These are phyloP conservation scores for Redunca redunca DNA, from an alignment of 2,113 vertebrate species.

Conservation along the genomic window DNA sequence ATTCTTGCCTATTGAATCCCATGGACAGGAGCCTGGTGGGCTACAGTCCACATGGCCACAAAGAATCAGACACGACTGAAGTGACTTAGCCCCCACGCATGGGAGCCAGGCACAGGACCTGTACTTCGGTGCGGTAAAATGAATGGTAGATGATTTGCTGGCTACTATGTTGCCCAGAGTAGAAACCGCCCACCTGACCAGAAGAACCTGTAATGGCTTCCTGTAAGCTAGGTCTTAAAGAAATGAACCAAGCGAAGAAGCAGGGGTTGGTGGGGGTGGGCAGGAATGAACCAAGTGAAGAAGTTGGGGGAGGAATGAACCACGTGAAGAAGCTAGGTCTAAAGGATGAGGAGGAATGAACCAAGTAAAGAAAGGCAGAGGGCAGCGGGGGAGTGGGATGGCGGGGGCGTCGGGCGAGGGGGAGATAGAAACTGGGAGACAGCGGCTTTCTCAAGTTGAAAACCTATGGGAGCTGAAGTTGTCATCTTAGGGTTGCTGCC, in stretches of 20 bases:
- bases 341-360: background rate
- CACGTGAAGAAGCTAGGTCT: background rate
- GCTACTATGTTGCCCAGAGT: background rate
- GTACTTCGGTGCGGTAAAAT: background rate
- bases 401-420: no score
- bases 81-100: background rate
- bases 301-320: background rate
- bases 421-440: background rate
- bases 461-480: background rate
- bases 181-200: background rate
- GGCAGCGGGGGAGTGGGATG: fast-evolving
- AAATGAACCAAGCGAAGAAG: background rate
- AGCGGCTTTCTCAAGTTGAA: background rate
- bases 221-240: background rate
- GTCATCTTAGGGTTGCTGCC: background rate
- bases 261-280: no score
- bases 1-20: background rate
- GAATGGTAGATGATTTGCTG: background rate
- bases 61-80: background rate
- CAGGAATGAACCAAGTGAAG: background rate
- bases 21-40: background rate
- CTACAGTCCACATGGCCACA: background rate
- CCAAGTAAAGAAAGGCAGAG: background rate
- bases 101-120: background rate
- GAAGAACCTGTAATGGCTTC: background rate